These are phyloP conservation scores for Falcaria lacertinaria DNA, from an alignment of 2,888 invertebrate species.

Conservation along the genomic window DNA sequence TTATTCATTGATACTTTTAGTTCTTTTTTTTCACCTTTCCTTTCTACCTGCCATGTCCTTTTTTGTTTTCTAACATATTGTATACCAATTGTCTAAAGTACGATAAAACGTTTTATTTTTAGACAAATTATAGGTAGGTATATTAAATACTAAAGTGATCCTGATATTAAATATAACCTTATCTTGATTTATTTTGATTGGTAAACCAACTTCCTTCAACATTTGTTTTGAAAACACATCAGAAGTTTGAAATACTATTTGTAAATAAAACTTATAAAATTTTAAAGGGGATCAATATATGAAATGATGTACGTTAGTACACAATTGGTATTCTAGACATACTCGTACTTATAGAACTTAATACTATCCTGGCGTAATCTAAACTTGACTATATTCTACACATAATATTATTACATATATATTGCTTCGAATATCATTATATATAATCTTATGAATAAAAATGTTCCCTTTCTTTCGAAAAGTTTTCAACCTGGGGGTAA, in stretches of 20 bases:
- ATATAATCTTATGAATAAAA: constrained; percentile 48
- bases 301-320: constrained; percentile 73
- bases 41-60: constrained; percentile 39
- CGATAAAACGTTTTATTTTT: constrained; percentile 5
- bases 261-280: constrained; percentile 74
- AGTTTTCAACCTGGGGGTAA: constrained; percentile 34
- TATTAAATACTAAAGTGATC: not conserved
- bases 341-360: constrained; percentile 69
- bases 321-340: constrained; percentile 76
- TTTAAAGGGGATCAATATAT: constrained; percentile 78
- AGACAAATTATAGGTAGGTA: not conserved
- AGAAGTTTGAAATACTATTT: constrained; percentile 57
- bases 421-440: constrained; percentile 43
- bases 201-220: constrained; percentile 24
- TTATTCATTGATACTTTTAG: constrained; percentile 70
- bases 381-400: constrained; percentile 50
- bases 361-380: constrained; percentile 61
- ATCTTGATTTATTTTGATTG: constrained; percentile 6
- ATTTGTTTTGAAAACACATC: constrained; percentile 44
- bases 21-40: constrained; percentile 63
- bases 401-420: constrained; percentile 36
- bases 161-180: not conserved
- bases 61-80: constrained; percentile 36
- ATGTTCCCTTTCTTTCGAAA: constrained; percentile 34
- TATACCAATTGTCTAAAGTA: constrained; percentile 60